Evolutionary conservation across 2,113 vertebrate genomes (phyloP).

Genomic region (Gymnarchus niloticus): DNA sequence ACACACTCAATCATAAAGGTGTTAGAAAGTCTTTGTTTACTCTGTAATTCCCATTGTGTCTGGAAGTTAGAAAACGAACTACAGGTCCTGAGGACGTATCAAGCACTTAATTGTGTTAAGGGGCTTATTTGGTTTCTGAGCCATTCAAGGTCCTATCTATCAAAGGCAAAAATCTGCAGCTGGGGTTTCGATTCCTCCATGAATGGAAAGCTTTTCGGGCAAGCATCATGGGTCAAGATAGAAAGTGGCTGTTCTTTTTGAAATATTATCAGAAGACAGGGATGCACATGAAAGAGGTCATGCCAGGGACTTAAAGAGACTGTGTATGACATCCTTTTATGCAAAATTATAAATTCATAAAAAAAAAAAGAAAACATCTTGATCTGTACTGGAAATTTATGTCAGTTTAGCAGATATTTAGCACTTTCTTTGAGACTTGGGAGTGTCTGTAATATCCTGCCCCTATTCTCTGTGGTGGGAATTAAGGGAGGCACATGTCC

Average conservation of each 20-base stretch:
- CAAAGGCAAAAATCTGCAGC: background rate
- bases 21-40: background rate
- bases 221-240: background rate
- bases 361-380: slow-evolving; percentile 39
- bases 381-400: slow-evolving; percentile 62
- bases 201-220: background rate
- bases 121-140: slow-evolving; percentile 2
- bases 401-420: slow-evolving; percentile 37
- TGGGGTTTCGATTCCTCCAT: background rate
- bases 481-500: slow-evolving; percentile 27
- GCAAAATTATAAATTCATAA: background rate
- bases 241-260: background rate
- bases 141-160: slow-evolving; percentile 3
- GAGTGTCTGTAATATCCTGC: slow-evolving; percentile 35
- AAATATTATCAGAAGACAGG: slow-evolving; percentile 12
- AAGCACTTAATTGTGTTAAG: background rate
- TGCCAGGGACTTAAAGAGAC: background rate
- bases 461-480: background rate
- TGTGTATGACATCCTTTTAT: background rate
- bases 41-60: background rate
- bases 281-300: background rate
- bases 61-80: background rate
- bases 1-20: background rate
- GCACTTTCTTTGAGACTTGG: slow-evolving; percentile 37
- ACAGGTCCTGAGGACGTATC: background rate